phyloP scores from a whole-genome alignment of 2,888 invertebrate genomes.

The Tribolium freemani region DNA sequence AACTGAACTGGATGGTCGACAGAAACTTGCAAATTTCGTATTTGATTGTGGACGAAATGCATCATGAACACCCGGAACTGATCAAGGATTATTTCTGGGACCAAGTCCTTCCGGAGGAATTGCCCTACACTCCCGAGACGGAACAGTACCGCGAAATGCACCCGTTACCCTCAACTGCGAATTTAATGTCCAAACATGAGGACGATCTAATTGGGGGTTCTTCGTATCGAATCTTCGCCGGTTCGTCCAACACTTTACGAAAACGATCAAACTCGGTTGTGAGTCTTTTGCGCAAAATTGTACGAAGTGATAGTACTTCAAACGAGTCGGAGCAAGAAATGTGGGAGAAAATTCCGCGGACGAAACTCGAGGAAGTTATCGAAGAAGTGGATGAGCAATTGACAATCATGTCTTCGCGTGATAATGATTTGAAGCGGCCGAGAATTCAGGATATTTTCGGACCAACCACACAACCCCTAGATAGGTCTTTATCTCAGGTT shows the following conservation, averaged over 20 bases:
- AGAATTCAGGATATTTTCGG: conserved; percentile 70
- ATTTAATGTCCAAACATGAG: conserved; percentile 78
- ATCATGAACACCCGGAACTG: conserved; percentile 91
- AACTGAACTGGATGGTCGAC: conserved; percentile 94
- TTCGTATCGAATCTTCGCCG: conserved; percentile 2
- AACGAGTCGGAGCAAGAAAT: conserved; percentile 52
- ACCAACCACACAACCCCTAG: conserved; percentile 65
- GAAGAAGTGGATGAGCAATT: conserved; percentile 86
- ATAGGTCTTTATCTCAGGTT: conserved; percentile 57
- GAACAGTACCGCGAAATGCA: conserved; percentile 81
- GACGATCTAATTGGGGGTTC: conserved; percentile 58
- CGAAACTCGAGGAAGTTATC: conserved; percentile 75
- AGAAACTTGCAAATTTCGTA: conserved; percentile 88
- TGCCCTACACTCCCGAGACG: conserved; percentile 90
- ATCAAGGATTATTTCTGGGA: conserved; percentile 95
- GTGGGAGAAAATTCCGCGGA: conserved; percentile 52
- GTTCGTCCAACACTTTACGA: conserved; percentile 32
- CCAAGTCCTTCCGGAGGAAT: conserved; percentile 86
- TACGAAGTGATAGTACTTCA: conserved; percentile 79
- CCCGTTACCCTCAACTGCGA: conserved; percentile 89
- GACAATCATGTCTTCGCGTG: conserved; percentile 81
- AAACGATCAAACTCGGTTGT: conserved; percentile 79
- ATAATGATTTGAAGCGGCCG: conserved; percentile 65
- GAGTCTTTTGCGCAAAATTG: conserved; percentile 81
- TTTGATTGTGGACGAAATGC: conserved; percentile 95